Percentiles rank a stretch among this genome's conserved stretches.
phyloP scores from a whole-genome alignment of 2,888 invertebrate species.

The Laspeyria flexula region DNA sequence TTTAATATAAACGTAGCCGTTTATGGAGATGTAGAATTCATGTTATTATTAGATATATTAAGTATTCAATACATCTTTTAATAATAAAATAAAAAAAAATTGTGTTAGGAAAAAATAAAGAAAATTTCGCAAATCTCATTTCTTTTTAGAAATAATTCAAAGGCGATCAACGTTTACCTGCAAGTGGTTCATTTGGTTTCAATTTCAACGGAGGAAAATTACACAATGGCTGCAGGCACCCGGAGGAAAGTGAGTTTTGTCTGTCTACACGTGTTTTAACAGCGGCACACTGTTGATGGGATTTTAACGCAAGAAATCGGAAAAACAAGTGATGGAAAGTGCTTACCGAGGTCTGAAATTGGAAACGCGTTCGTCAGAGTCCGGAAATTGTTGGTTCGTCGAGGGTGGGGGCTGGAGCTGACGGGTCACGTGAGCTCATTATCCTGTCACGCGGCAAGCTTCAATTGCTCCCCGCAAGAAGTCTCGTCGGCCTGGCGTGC shows the following conservation, averaged over 20 bases:
- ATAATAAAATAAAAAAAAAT: neutral
- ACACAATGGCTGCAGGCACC: constrained; percentile 26
- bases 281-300: constrained; percentile 28
- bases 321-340: constrained; percentile 72
- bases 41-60: neutral
- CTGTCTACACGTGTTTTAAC: constrained; percentile 21
- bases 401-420: constrained; percentile 49
- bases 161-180: constrained; percentile 23
- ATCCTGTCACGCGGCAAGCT: constrained; percentile 60
- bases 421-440: constrained; percentile 73
- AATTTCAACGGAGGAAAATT: constrained; percentile 35
- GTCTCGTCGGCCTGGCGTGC: constrained; percentile 29
- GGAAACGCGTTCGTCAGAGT: constrained; percentile 77
- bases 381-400: constrained; percentile 79
- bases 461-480: constrained; percentile 46
- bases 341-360: constrained; percentile 81
- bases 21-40: neutral
- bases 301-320: constrained; percentile 51
- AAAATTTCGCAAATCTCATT: neutral
- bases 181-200: constrained; percentile 37
- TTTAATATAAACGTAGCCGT: neutral
- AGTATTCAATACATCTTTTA: neutral
- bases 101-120: neutral
- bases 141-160: neutral
- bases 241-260: constrained; percentile 35